Base-by-base conservation (phyloP, 2,888 invertebrate genomes). In the Epinotia brunnichana region DNA sequence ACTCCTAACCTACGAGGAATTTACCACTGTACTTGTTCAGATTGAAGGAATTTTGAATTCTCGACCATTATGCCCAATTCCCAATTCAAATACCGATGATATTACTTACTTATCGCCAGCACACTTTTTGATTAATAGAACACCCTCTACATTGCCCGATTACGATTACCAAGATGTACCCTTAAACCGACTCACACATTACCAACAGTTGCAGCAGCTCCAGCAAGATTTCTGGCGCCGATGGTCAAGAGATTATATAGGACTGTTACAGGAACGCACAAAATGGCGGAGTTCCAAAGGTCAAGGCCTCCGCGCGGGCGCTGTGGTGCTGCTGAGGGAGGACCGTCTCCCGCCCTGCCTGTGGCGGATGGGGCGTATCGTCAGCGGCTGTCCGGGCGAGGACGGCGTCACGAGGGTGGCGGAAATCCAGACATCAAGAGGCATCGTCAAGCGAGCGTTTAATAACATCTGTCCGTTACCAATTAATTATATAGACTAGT, bases 121-220 rank as follows among this genome's bases (percentile, higher is more conserved):
- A 15, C 64, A 54, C 54, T 64, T 64, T 35, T 39, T 64, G 39
- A 35, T 64, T 9, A 13, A 9, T 39, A 64, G 64, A 15, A 64
- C 19, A 4, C 54, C 64, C 17, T 54, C n/a, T 15, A 17, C 64
- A 54, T n/a, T 64, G 35, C 64, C 64, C 9, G 64, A 64, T 39
- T 64, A 64, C 15, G 54, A 64, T 13, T 64, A 64, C 39, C 11
- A 19, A 21, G 54, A 35, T 19, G 19, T 39, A 39, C 64, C 64
- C 4, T 9, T 39, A 35, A 39, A 64, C 19, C 53, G 39, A 54
- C 53, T 64, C 21, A 54, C 64, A 13, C 35, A 11, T 11, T 64
- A 64, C 53, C 64, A 64, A 54, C 64, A 64, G 19, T 54, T 64
- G 35, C 54, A 64, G 54, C 64, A 64, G n/a, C 19, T 64, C 54